These are phyloP conservation scores for Ruditapes philippinarum DNA, from an alignment of 1,140 invertebrate species.

Conservation along the genomic window DNA sequence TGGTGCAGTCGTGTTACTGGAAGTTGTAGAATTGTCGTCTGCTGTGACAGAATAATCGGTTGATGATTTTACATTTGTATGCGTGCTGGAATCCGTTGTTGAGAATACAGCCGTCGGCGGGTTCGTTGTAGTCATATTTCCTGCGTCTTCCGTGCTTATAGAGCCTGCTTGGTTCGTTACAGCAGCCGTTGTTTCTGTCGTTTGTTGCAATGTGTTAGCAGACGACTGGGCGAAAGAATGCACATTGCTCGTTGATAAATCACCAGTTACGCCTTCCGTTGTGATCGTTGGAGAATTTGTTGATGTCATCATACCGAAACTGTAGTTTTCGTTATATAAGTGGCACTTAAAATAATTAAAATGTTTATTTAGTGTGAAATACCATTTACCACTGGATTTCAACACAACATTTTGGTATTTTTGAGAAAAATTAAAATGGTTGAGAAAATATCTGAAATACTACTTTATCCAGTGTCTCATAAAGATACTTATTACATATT, in stretches of 20 bases:
- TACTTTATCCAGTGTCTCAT: no score
- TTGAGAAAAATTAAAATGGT: no score
- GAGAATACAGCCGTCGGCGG: no score
- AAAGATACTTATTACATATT: no score
- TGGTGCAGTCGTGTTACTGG: background rate
- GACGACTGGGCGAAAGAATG: no score
- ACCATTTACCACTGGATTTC: background rate
- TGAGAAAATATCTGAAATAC: no score
- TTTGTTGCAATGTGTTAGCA: background rate
- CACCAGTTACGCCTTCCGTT: background rate
- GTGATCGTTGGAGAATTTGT: background rate
- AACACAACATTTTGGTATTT: background rate
- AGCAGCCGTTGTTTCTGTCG: background rate
- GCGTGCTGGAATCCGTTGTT: no score
- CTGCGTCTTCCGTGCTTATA: background rate
- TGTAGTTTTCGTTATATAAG: no score
- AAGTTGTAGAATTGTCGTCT: background rate
- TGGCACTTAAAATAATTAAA: background rate
- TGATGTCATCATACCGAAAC: background rate
- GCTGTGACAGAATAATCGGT: background rate
- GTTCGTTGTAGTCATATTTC: no score
- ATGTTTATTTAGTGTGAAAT: background rate
- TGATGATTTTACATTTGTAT: no score
- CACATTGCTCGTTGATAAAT: background rate
- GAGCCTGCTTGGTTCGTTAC: background rate